Evolutionary conservation across 2,113 vertebrate species (phyloP).

Genomic region (Rhynchomys soricoides): DNA sequence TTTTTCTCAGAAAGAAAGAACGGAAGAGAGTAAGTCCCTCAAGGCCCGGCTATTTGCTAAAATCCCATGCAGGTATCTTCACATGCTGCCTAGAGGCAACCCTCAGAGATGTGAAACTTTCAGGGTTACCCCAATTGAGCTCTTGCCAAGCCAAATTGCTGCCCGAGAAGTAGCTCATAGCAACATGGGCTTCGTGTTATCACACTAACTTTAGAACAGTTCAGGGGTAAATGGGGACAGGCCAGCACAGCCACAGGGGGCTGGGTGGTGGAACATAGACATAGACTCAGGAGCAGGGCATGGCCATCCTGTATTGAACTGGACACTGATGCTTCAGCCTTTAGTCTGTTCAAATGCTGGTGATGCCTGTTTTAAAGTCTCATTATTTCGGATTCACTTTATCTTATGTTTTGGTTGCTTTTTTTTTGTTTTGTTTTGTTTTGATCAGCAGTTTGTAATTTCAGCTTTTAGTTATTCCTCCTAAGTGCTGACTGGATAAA

Average conservation of each 20-base stretch:
- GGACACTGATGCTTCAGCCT: background rate
- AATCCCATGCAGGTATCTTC: background rate
- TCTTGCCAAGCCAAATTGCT: background rate
- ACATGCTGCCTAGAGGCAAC: background rate
- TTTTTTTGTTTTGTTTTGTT: slow-evolving; percentile 59
- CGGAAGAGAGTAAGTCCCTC: background rate
- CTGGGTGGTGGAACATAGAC: slow-evolving; percentile 26
- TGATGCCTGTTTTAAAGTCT: slow-evolving; percentile 32
- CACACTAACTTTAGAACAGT: slow-evolving; percentile 51
- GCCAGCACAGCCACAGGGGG: slow-evolving; percentile 1
- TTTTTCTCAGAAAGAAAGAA: background rate
- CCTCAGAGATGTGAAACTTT: slow-evolving; percentile 27
- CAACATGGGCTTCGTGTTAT: slow-evolving; percentile 29
- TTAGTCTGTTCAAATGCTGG: background rate
- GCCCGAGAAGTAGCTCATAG: slow-evolving; percentile 46
- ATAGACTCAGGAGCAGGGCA: background rate
- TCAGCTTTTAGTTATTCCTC: slow-evolving; percentile 61
- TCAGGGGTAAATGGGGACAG: slow-evolving; percentile 69
- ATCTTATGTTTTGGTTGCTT: slow-evolving; percentile 55
- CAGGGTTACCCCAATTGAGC: background rate
- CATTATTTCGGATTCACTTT: slow-evolving; percentile 52
- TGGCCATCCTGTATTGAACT: slow-evolving; percentile 38
- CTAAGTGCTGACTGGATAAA: slow-evolving; percentile 40
- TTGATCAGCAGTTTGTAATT: slow-evolving; percentile 70
- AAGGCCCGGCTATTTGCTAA: background rate